phyloP scores from a whole-genome alignment of 2,113 vertebrate genomes.

The Plectropomus leopardus region DNA sequence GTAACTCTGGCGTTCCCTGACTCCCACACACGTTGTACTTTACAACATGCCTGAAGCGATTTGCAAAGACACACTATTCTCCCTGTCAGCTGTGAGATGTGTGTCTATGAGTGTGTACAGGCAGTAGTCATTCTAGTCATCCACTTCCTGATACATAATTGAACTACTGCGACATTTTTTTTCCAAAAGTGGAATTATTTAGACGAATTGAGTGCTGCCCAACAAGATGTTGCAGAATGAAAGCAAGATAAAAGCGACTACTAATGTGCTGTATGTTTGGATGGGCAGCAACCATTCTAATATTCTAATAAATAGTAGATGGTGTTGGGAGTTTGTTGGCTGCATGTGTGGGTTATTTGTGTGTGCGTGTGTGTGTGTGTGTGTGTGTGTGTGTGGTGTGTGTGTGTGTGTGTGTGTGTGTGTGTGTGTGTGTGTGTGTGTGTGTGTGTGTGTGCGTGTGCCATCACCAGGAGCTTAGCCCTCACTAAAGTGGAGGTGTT shows the following conservation, averaged over 20 bases:
- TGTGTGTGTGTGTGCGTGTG: neutral
- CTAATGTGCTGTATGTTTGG: neutral
- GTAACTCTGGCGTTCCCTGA: conserved; percentile 29
- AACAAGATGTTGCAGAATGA: neutral
- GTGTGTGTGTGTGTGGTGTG: neutral
- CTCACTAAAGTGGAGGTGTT: conserved; percentile 41
- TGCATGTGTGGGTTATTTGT: neutral
- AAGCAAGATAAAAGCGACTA: neutral
- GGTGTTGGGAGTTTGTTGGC: neutral
- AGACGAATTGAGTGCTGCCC: neutral
- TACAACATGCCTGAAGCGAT: conserved; percentile 32
- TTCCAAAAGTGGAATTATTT: neutral
- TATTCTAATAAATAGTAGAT: neutral
- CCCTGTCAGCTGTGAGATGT: conserved; percentile 22
- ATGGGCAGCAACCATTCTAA: neutral
- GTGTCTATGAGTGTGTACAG: neutral
- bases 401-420: neutral
- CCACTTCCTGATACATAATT: neutral
- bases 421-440: neutral
- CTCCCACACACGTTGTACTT: conserved; percentile 48
- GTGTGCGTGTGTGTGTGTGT: neutral
- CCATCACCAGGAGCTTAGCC: conserved; percentile 24
- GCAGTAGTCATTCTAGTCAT: neutral
- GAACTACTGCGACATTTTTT: neutral
- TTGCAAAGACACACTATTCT: conserved; percentile 11